Conservation (phyloP, 2,797 vertebrate genomes). For the Vireo griseus region DNA sequence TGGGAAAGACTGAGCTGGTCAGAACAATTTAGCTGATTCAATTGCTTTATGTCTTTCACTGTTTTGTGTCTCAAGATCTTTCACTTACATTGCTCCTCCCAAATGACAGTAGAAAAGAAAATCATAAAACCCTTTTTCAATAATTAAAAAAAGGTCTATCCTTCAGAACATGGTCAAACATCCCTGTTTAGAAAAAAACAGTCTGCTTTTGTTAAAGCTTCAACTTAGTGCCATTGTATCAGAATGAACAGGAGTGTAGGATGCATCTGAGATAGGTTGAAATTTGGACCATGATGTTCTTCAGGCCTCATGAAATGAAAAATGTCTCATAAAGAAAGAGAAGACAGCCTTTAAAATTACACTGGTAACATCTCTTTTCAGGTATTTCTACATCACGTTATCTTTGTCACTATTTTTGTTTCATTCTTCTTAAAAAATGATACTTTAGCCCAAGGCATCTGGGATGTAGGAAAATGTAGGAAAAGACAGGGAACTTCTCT, state of each 20-base stretch:
- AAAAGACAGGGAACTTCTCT: background rate
- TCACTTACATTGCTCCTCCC: background rate
- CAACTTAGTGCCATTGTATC: background rate
- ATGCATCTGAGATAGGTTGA: background rate
- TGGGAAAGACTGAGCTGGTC: background rate
- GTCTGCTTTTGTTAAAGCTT: background rate
- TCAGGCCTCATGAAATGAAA: background rate
- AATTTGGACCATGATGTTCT: background rate
- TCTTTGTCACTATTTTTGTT: background rate
- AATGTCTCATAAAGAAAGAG: background rate
- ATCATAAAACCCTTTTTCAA: background rate
- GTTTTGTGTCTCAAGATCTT: background rate
- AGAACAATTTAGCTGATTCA: background rate
- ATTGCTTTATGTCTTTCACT: background rate
- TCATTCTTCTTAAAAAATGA: background rate
- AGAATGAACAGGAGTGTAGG: background rate
- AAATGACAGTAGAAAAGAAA: background rate
- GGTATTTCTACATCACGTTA: background rate
- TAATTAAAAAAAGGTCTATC: background rate
- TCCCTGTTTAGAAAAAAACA: background rate
- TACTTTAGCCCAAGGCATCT: background rate
- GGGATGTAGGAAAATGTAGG: background rate
- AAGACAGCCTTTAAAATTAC: background rate
- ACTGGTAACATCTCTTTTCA: background rate
- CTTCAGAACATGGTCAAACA: background rate